Percentiles rank a stretch among this genome's conserved stretches.
Conservation (phyloP, 2,797 vertebrate species). For the Sebastiscus albofasciatus region DNA sequence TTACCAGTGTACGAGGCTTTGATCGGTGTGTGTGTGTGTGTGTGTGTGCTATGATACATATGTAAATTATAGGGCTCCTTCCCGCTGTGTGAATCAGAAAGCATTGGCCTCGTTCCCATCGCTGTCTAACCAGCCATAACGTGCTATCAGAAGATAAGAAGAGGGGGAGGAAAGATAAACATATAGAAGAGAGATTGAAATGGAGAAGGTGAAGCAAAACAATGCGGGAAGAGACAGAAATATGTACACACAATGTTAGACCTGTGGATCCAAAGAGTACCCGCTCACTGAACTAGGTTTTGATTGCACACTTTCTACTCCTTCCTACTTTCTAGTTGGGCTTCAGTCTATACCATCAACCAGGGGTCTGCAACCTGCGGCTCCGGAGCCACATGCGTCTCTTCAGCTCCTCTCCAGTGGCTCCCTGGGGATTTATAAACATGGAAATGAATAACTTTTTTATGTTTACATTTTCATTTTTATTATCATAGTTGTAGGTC, state of each 20-base stretch:
- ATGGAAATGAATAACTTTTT: too few species aligned
- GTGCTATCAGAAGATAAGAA: conserved; percentile 19
- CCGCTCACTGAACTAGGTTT: neutral
- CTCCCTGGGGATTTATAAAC: too few species aligned
- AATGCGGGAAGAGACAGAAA: neutral
- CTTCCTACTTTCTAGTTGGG: neutral
- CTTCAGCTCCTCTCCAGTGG: too few species aligned
- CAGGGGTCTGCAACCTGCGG: too few species aligned
- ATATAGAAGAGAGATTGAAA: neutral
- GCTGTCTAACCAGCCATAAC: conserved; percentile 12
- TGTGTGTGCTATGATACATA: neutral
- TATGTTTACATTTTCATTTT: too few species aligned
- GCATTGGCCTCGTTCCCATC: conserved; percentile 43
- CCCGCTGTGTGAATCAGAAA: conserved; percentile 19
- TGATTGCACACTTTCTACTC: neutral
- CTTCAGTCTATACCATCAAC: too few species aligned
- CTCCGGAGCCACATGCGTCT: too few species aligned
- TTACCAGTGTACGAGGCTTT: neutral
- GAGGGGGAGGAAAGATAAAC: neutral
- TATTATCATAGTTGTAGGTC: too few species aligned
- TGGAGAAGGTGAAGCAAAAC: neutral
- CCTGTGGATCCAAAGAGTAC: neutral
- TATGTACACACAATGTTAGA: too few species aligned
- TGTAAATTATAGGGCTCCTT: conserved; percentile 9
- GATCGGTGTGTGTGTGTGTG: neutral